Base-by-base conservation (phyloP, 2,113 vertebrate genomes). In the Syngnathus scovelli region DNA sequence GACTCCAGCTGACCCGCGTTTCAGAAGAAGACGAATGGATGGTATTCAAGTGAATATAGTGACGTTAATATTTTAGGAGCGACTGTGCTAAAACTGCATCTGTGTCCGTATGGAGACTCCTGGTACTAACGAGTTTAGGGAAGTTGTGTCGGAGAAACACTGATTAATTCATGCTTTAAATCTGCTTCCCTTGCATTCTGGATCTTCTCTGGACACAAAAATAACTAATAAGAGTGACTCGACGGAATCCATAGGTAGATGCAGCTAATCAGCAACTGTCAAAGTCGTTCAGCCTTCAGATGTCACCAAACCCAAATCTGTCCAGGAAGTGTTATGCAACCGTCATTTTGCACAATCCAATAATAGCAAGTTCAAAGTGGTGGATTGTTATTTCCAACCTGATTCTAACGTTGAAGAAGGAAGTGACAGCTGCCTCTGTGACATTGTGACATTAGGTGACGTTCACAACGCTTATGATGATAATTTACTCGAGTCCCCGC, bases 81-180 rank as follows among this genome's bases (percentile, higher is more conserved):
- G 61, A 79, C 64, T 67, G 59, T 56, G 23, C 63, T 63, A 9
- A 71, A 78, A 61, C 52, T 60, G 52, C 67, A 56, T 72, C 49
- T 33, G 36, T 72, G 66, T 77, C 46, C 37, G 21, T 62, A 33
- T 11, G 62, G 60, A 66, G 68, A 62, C 43, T 74, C 41, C 75
- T 4, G 23, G 33, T 78, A 66, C 65, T 72, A 70, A 79, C 62
- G 7, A 81, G 75, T 65, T 64, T 77, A 71, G 71, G 58, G 65
- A 78, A 72, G 49, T 72, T 80, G 61, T 72, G 66, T 76, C 66
- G 76, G 61, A 70, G 77, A 71, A 41, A 49, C 55, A 74, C 46
- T 83, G 52, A 81, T 82, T 78, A 78, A 85, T 85, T 79, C 49
- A 85, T 77, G 70, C 56, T 61, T 64, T 76, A 43, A 43, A 43